These are phyloP conservation scores for Emys orbicularis DNA, from an alignment of 2,797 vertebrate species.

Conservation along the genomic window DNA sequence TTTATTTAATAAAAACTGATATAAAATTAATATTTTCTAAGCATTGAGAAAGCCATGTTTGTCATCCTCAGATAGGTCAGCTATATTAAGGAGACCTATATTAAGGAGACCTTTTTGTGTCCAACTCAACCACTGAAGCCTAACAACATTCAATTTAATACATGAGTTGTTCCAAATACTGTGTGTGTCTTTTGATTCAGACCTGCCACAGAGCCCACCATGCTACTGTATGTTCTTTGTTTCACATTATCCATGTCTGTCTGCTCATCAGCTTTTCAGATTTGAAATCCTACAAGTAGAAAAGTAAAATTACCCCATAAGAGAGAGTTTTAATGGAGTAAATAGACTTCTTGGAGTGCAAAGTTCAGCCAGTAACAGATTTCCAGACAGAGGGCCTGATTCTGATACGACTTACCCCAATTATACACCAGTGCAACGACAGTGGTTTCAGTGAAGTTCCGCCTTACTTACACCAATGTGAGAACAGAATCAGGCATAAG, in stretches of 20 bases:
- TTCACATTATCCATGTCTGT: neutral
- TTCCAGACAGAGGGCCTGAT: slow-evolving; percentile 35
- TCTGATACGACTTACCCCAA: slow-evolving; percentile 27
- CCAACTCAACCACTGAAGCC: neutral
- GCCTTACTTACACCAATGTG: neutral
- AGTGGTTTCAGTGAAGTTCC: neutral
- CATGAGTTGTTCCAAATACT: neutral
- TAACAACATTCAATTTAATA: neutral
- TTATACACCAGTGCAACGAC: slow-evolving; percentile 1
- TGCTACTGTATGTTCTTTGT: neutral
- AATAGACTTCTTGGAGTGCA: slow-evolving; percentile 47
- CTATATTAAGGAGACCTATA: neutral
- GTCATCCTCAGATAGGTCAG: neutral
- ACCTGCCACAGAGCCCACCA: neutral
- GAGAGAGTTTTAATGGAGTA: slow-evolving; percentile 42
- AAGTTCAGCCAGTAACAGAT: neutral
- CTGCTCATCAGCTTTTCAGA: neutral
- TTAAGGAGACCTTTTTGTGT: slow-evolving; percentile 1
- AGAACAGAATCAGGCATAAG: neutral
- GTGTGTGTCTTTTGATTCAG: neutral
- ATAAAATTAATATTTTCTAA: neutral
- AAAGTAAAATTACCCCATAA: slow-evolving; percentile 14
- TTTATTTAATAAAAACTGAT: neutral
- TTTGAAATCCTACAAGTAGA: slow-evolving; percentile 14
- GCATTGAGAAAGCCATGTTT: neutral